Base-by-base conservation (phyloP, 2,113 vertebrate species). In the Hippocampus guttulatus region DNA sequence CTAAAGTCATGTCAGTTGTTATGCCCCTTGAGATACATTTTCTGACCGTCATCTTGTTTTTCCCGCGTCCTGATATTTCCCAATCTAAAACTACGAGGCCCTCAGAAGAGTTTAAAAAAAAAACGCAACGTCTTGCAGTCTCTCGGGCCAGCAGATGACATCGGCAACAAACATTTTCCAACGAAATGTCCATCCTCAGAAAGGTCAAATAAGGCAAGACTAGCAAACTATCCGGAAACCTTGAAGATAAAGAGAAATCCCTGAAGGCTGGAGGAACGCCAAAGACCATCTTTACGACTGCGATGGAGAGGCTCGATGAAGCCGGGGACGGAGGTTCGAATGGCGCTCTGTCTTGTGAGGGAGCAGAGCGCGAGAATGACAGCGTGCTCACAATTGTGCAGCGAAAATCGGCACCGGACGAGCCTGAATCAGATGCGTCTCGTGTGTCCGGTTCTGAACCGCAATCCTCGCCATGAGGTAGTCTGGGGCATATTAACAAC, bases 231-330 rank as follows among this genome's bases (percentile, higher is more conserved):
- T 7, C 41, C 68, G 30, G 73, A 74, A 27, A 30, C 61, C 14
- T 67, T 63, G 1, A 54, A 64, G 3, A 20, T 27, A 1, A 3
- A 69, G 21, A 74, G 2, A 27, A 15, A 25, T 21, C 8, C 2
- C 3, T 0, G 18, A 45, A 68, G 5, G 64, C 67, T 18, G 47
- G 14, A 9, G 11, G 10, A 23, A 71, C 25, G 2, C 43, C 64
- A 1, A 58, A 57, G 23, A 71, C 73, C 58, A 64, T 74, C 18
- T 78, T 62, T 23, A 69, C 77, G 16, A 30, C 71, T 8, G 20
- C 80, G 49, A 67, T 75, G 47, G 79, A 75, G n/a, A 14, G 70
- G 25, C 71, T 5, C 30, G 30, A 33, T 33, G 30, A 33, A 33
- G 3, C 30, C 80, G 8, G 40, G 23, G 18, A 21, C 27, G 72